A percentile compares a stretch with the other conserved stretches of the same genome.
These are phyloP conservation scores for Enhydra lutris DNA, from an alignment of 2,113 vertebrate genomes.

Conservation along the genomic window DNA sequence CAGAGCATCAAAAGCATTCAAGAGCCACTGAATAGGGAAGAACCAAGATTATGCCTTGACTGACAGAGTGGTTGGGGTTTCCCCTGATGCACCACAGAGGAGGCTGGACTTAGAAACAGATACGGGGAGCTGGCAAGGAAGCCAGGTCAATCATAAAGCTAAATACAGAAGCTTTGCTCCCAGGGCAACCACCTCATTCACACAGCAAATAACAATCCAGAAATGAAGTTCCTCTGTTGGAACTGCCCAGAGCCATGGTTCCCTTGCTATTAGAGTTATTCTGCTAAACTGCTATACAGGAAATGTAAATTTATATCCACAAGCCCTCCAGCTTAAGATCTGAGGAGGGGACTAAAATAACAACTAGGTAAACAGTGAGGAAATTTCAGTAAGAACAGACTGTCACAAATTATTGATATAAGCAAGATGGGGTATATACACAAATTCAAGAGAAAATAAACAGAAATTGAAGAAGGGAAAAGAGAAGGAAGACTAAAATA, in stretches of 20 bases:
- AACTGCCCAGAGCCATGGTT: constrained; percentile 42
- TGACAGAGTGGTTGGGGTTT: not conserved
- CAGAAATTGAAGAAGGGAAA: not conserved
- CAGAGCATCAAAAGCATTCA: not conserved
- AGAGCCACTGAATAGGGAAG: not conserved
- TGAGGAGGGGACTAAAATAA: not conserved
- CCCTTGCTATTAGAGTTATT: constrained; percentile 35
- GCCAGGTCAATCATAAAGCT: not conserved
- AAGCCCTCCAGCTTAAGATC: not conserved
- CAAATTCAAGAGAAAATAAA: not conserved
- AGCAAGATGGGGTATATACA: not conserved
- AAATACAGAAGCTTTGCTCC: constrained; percentile 35
- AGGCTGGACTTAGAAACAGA: not conserved
- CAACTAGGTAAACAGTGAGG: not conserved
- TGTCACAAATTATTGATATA: not conserved
- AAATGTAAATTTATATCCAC: constrained; percentile 53
- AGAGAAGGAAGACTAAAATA: not conserved
- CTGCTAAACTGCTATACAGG: constrained; percentile 2
- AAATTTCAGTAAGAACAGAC: not conserved
- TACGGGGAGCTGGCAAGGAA: not conserved
- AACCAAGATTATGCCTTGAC: not conserved
- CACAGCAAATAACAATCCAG: constrained; percentile 18
- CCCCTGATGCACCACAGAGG: not conserved
- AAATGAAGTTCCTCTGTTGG: constrained; percentile 49
- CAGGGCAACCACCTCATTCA: constrained; percentile 12